These are phyloP conservation scores for Leptonema lineaticorne DNA, from an alignment of 1,140 invertebrate genomes.

Conservation along the genomic window DNA sequence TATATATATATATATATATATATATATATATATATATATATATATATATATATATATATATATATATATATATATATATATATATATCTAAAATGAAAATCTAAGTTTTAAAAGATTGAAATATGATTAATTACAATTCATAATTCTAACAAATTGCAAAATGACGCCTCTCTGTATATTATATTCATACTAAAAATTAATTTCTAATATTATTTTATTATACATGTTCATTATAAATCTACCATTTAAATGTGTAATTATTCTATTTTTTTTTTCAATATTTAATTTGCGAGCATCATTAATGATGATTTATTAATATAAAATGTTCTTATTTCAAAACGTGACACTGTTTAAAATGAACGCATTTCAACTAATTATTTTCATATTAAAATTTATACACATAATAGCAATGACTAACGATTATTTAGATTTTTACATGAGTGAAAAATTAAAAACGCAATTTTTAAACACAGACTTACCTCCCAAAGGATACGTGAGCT, in stretches of 20 bases:
- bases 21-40: not conserved
- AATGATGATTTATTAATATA: too few relatives aligned
- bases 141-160: too few relatives aligned
- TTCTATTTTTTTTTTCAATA: too few relatives aligned
- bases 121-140: not conserved
- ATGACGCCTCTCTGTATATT: too few relatives aligned
- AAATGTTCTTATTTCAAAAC: not conserved
- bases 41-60: not conserved
- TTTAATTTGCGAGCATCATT: too few relatives aligned
- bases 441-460: not conserved
- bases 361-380: not conserved
- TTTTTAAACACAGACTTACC: not conserved
- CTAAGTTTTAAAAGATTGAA: not conserved
- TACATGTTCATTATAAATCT: not conserved
- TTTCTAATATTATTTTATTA: not conserved
- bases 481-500: conserved; percentile 5
- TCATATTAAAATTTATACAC: not conserved
- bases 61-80: not conserved
- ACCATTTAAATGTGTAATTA: not conserved
- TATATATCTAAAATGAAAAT: not conserved
- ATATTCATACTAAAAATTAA: too few relatives aligned
- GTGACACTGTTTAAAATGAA: not conserved
- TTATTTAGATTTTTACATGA: too few relatives aligned
- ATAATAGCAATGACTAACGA: not conserved
- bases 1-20: not conserved